Conservation (phyloP, 2,888 invertebrate species). For the Neocrepidodera transversa region DNA sequence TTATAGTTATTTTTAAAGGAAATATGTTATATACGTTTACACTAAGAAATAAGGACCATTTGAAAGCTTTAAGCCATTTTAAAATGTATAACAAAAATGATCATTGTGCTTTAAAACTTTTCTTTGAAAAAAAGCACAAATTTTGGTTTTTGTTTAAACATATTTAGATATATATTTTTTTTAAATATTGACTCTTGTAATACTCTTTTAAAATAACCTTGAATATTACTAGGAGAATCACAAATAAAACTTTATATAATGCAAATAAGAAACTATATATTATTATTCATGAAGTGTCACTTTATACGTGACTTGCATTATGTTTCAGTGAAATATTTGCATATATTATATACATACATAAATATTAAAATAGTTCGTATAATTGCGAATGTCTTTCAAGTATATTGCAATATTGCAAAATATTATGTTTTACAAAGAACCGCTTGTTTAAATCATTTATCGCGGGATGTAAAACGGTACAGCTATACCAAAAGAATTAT, state of each 20-base stretch:
- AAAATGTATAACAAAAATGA: too few relatives aligned
- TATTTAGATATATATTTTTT: too few relatives aligned
- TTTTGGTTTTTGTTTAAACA: too few relatives aligned
- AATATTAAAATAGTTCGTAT: background rate
- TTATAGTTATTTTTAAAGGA: background rate
- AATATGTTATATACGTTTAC: background rate
- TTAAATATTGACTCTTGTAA: background rate
- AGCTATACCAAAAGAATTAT: too few relatives aligned
- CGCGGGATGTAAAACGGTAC: too few relatives aligned
- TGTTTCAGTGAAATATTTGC: constrained; percentile 5
- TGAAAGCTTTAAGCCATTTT: too few relatives aligned
- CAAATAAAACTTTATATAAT: background rate
- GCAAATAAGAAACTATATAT: background rate
- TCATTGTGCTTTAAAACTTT: too few relatives aligned
- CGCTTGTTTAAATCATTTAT: too few relatives aligned
- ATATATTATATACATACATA: constrained; percentile 2
- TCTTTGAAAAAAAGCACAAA: too few relatives aligned
- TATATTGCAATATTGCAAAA: background rate
- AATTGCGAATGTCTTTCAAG: background rate
- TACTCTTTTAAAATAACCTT: background rate
- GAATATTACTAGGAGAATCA: constrained; percentile 9
- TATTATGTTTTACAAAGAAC: too few relatives aligned
- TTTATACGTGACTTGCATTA: constrained; percentile 3
- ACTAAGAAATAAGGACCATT: background rate
- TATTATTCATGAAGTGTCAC: constrained; percentile 1